Evolutionary conservation across 2,113 vertebrate genomes (phyloP), one percentile per base, ranked within the genome.

Genomic region (Cochlearius cochlearius): DNA sequence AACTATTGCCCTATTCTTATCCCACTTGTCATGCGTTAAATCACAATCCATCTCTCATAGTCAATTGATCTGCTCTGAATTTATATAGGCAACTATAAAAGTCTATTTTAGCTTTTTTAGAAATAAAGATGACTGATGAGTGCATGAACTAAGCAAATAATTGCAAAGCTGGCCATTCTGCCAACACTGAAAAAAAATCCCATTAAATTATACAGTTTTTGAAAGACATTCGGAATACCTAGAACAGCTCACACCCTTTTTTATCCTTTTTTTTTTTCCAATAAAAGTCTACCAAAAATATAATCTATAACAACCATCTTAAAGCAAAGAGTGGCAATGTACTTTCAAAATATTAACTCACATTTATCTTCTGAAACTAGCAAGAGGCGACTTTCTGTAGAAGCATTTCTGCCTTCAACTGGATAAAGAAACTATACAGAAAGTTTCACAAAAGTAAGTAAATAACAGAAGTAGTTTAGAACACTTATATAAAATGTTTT

Each of bases 351-450:
- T 43, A 58, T 60, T 34, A 90, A 83, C 67, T 94, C 23, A 99
- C 99, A 99, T 98, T 99, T 99, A 79, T 99, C 99, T 96, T 99
- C 99, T 66, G 99, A 99, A 92, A 99, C 92, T 85, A 99, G 96
- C 97, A 99, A 97, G 85, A 99, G 98, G 95, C 95, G 98, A 96
- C 98, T 99, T 96, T 99, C 98, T 92, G 98, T 94, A 75, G 97
- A 97, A 76, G 91, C 83, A 82, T 38, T 98, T 94, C 88, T 97
- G 85, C 95, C 97, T 91, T 96, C 88, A 72, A 96, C 95, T 79
- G 98, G 98, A 95, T 99, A 98, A 78, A 99, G 98, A 96, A 99
- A 99, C 99, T 99, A 68, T 4, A 92, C 55, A 97, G 74, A 86
- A 97, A 97, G 94, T 88, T 77, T 67, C 71, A 89, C 60, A 96